These are phyloP conservation scores for Lophius americanus DNA, from an alignment of 2,797 vertebrate genomes.

Conservation along the genomic window DNA sequence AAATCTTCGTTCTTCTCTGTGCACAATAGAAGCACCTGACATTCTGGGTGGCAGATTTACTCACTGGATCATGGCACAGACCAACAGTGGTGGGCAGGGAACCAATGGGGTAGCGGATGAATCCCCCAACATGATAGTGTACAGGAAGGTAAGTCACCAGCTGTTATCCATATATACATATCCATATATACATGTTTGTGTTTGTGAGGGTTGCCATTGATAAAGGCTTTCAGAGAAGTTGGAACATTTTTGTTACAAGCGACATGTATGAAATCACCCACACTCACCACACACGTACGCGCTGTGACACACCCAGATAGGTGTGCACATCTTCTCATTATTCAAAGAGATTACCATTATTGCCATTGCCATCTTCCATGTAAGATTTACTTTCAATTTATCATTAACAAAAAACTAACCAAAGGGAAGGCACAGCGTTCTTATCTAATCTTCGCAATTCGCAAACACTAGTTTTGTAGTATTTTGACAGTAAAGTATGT, in stretches of 20 bases:
- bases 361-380: too few relatives aligned
- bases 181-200: slow-evolving; percentile 21
- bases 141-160: slow-evolving; percentile 91
- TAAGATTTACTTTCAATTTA: too few relatives aligned
- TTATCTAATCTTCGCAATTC: slow-evolving; percentile 40
- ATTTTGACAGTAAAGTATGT: slow-evolving; percentile 36
- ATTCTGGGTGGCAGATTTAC: slow-evolving; percentile 71
- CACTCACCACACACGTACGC: slow-evolving; percentile 6
- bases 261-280: too few relatives aligned
- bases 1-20: slow-evolving; percentile 46
- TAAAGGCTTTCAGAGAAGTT: too few relatives aligned
- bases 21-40: slow-evolving; percentile 77
- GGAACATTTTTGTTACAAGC: too few relatives aligned
- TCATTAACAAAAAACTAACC: too few relatives aligned
- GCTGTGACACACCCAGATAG: slow-evolving; percentile 2
- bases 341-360: too few relatives aligned
- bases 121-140: slow-evolving; percentile 97
- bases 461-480: slow-evolving; percentile 24
- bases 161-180: not conserved
- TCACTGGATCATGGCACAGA: slow-evolving; percentile 92
- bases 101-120: slow-evolving; percentile 94
- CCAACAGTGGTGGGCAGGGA: slow-evolving; percentile 92
- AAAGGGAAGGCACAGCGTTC: too few relatives aligned
- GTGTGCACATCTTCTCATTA: not conserved
- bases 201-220: slow-evolving; percentile 2